A percentile compares a stretch with the other conserved stretches of the same genome.
These are phyloP conservation scores for Hippocampus barbouri DNA, from an alignment of 2,113 vertebrate genomes.

Conservation along the genomic window DNA sequence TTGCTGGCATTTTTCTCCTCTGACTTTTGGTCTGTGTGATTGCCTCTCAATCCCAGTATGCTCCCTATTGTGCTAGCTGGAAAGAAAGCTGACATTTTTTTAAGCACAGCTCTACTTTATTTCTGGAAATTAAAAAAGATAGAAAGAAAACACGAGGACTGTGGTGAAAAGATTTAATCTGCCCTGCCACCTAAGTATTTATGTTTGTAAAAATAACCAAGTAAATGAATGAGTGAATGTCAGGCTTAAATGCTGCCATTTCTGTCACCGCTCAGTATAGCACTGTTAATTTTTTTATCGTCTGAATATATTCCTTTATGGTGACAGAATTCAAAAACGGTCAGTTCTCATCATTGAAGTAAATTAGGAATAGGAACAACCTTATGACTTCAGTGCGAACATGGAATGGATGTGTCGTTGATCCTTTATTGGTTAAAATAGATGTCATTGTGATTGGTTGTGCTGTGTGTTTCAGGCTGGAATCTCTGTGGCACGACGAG, in stretches of 20 bases:
- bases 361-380: not conserved
- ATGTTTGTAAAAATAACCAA: not conserved
- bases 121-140: slow-evolving; percentile 4
- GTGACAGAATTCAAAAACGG: no score
- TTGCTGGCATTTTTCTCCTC: slow-evolving; percentile 15
- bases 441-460: not conserved
- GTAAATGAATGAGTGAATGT: no score
- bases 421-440: not conserved
- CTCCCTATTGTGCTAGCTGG: slow-evolving; percentile 1
- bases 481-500: slow-evolving; percentile 76
- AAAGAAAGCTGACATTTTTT: slow-evolving; percentile 4
- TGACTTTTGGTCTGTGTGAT: slow-evolving; percentile 13
- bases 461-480: slow-evolving; percentile 60
- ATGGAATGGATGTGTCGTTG: not conserved
- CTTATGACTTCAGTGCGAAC: not conserved
- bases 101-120: slow-evolving; percentile 15
- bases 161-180: not conserved
- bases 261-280: no score
- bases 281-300: no score
- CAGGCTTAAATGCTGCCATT: no score
- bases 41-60: slow-evolving; percentile 16
- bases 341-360: no score
- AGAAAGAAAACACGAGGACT: not conserved
- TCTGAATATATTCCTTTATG: no score
- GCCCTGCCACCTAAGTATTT: no score